Percentiles rank a stretch among this genome's conserved stretches.
Conservation (phyloP, 2,113 vertebrate genomes). For the Syngnathus scovelli region DNA sequence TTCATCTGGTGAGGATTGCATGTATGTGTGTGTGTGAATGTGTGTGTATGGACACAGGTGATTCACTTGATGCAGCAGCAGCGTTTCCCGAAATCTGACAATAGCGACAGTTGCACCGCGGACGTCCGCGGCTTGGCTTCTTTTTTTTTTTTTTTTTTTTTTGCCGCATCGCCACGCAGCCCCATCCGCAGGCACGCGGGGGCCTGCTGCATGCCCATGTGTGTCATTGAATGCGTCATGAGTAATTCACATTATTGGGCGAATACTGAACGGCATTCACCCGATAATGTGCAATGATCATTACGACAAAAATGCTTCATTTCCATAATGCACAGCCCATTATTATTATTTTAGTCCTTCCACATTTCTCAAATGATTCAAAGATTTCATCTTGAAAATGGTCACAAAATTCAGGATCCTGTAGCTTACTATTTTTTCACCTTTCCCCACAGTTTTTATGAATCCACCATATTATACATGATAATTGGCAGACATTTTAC, state of each 20-base stretch:
- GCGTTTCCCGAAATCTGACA: conserved; percentile 35
- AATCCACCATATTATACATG: neutral
- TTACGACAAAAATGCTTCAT: neutral
- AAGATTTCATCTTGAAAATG: neutral
- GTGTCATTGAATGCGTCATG: conserved; percentile 14
- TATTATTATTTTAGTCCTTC: neutral
- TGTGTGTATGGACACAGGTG: conserved; percentile 62
- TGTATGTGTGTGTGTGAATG: neutral
- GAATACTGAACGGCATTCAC: neutral
- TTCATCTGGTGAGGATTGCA: conserved; percentile 80
- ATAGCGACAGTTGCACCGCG: neutral
- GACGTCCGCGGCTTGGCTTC: neutral
- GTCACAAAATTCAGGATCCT: neutral
- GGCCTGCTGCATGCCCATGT: conserved; percentile 5
- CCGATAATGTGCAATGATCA: neutral
- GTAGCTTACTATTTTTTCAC: neutral
- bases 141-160: conserved; percentile 1
- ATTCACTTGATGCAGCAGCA: conserved; percentile 66
- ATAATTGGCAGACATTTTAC: neutral
- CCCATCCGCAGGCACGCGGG: conserved; percentile 14
- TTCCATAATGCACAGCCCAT: neutral
- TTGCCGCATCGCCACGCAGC: conserved; percentile 9
- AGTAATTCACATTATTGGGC: neutral
- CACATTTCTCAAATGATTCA: neutral
- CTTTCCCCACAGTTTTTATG: neutral